These are phyloP conservation scores for Plebejus melissa DNA, from an alignment of 2,888 invertebrate genomes.

Conservation along the genomic window DNA sequence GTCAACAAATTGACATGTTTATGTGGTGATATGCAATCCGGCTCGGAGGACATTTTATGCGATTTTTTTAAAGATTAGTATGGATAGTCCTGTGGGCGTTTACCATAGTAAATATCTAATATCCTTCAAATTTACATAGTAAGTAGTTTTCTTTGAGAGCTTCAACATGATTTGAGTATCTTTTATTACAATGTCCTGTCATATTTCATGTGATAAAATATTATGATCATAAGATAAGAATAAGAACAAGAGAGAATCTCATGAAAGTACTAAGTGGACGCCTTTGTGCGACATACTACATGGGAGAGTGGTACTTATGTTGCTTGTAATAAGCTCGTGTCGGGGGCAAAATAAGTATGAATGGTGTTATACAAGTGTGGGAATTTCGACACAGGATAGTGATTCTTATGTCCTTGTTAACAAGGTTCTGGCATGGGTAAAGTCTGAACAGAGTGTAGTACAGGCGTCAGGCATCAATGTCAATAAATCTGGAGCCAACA, in stretches of 20 bases:
- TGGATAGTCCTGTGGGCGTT: background rate
- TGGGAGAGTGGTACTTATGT: background rate
- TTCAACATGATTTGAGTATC: background rate
- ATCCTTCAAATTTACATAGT: background rate
- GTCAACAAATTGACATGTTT: constrained; percentile 18
- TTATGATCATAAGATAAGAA: constrained; percentile 2
- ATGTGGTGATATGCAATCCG: background rate
- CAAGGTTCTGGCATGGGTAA: background rate
- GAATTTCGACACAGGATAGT: background rate
- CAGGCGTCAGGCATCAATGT: constrained; percentile 4
- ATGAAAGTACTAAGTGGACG: constrained; percentile 4
- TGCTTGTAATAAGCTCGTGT: background rate
- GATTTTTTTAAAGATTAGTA: no score
- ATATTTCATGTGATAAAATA: background rate
- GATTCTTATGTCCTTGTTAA: background rate
- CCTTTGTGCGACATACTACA: background rate
- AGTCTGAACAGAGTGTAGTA: background rate
- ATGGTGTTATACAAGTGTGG: background rate
- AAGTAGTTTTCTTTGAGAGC: background rate
- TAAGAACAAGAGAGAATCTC: background rate
- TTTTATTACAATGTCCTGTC: background rate
- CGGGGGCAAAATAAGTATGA: background rate
- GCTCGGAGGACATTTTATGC: constrained; percentile 2
- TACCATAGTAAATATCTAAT: no score
- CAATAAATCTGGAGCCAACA: constrained; percentile 28